A percentile compares a stretch with the other conserved stretches of the same genome.
Conservation (phyloP, 2,888 invertebrate species). For the Drosophila formosana region DNA sequence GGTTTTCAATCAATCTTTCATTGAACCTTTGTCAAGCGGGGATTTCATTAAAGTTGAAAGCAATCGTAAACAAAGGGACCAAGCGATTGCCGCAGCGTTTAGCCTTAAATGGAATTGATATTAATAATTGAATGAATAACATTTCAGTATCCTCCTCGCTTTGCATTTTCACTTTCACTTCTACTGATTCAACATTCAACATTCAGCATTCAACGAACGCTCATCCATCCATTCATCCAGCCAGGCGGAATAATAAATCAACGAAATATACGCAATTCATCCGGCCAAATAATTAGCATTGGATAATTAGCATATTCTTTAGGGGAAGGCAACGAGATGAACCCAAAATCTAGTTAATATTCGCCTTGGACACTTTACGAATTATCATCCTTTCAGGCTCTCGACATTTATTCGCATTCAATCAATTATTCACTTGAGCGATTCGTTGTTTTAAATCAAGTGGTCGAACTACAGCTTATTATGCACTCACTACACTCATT, state of each 20-base stretch:
- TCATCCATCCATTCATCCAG: constrained; percentile 20
- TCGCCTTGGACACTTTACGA: constrained; percentile 3
- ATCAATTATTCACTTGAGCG: constrained; percentile 26
- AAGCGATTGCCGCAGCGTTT: constrained; percentile 56
- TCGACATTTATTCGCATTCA: constrained; percentile 5
- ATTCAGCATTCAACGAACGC: background rate
- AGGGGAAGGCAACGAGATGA: background rate
- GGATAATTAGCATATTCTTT: constrained; percentile 42
- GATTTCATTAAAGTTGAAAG: constrained; percentile 75
- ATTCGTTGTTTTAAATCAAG: constrained; percentile 1
- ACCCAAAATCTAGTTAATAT: constrained; percentile 21
- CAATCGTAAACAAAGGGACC: constrained; percentile 49
- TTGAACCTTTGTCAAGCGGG: constrained; percentile 75
- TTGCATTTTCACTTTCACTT: constrained; percentile 8
- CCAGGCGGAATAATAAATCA: constrained; percentile 57
- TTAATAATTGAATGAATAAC: constrained; percentile 71
- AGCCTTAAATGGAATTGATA: constrained; percentile 67
- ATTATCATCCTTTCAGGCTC: constrained; percentile 16
- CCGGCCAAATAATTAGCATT: constrained; percentile 42
- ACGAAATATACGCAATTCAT: constrained; percentile 20
- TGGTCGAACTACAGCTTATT: constrained; percentile 1
- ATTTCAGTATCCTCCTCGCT: constrained; percentile 24
- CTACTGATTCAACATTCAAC: background rate
- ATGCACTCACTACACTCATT: constrained; percentile 2
- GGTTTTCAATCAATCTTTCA: constrained; percentile 76